These are phyloP conservation scores for Allacma fusca DNA, from an alignment of 2,888 invertebrate genomes.

Conservation along the genomic window DNA sequence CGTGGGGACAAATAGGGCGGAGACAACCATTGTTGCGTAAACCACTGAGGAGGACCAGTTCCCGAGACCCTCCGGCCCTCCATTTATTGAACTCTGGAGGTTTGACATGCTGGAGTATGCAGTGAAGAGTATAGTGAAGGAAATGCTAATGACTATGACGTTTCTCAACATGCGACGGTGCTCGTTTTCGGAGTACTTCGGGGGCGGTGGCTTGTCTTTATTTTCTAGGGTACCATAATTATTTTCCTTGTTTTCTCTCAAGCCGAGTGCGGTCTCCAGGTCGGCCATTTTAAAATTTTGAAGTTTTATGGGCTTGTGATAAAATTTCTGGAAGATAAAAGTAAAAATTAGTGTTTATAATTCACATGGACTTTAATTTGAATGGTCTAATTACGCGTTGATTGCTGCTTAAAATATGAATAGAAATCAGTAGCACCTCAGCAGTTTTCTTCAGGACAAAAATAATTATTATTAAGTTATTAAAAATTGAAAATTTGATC, in stretches of 20 bases:
- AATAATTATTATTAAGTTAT: no score
- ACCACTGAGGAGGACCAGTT: conserved; percentile 89
- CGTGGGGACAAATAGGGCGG: conserved; percentile 89
- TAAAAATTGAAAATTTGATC: no score
- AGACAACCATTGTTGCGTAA: conserved; percentile 90
- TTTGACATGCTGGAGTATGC: conserved; percentile 96
- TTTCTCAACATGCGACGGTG: conserved; percentile 81
- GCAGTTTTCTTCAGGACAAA: no score
- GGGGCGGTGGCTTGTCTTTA: neutral
- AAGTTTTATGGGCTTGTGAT: no score
- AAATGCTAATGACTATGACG: conserved; percentile 85
- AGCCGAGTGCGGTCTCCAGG: no score
- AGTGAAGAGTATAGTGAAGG: conserved; percentile 96
- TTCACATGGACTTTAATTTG: no score
- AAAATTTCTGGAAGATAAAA: no score
- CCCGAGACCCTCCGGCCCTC: conserved; percentile 73
- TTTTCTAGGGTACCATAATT: neutral
- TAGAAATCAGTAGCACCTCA: no score
- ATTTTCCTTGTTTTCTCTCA: neutral
- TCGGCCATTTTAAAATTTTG: no score
- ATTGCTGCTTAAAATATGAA: no score
- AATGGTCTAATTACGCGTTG: no score
- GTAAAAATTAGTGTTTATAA: no score
- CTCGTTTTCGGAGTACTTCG: conserved; percentile 47
- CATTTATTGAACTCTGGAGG: conserved; percentile 68